Evolutionary conservation across 2,797 vertebrate genomes (phyloP), one percentile per base, ranked within the genome.

Genomic region (Rachycentron canadum): DNA sequence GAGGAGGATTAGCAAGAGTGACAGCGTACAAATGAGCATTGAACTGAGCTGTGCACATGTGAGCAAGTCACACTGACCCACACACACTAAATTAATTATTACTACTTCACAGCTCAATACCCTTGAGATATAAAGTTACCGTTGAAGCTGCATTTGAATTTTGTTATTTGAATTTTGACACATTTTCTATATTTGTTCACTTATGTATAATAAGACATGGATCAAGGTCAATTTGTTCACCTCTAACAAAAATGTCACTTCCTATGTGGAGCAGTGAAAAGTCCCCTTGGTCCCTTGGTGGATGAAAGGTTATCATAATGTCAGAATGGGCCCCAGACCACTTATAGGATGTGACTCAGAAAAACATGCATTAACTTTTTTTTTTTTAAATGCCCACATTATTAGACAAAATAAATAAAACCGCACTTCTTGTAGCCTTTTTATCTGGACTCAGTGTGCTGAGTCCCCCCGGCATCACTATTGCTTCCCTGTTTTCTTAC

Each of bases 21-120:
- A 92, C 89, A 81, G 85, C 43, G 66, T 87, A 81, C 83, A 91
- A 93, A 90, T 87, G 91, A 94, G 88, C 86, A 85, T 43, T 88
- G 87, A 84, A 87, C 83, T 86, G 91, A 89, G 85, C 78, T 41
- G 69, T 62, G 64, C 70, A 84, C 81, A 86, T 73, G 81, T 73
- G 81, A 83, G 72, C 58, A 36, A 65, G 78, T 82, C 79, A 76
- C 78, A 77, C 75, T 75, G 74, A 81, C 71, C 52, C 16, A 21
- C 26, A 14, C 17, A 13, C 55, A 41, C 38, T 26, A 16, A 36
- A 69, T 72, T 36, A 49, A 62, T 59, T 69, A 75, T 49, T 58
- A 72, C 56, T 61, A 64, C 9, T 34, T 5, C 65, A 32, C 47
- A 66, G 41, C 34, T 52, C 65, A 41, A 16, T 17, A 17, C 16